Percentiles rank a stretch among this genome's conserved stretches.
Evolutionary conservation across 2,797 vertebrate species (phyloP).

Genomic region (Glyptemys insculpta): DNA sequence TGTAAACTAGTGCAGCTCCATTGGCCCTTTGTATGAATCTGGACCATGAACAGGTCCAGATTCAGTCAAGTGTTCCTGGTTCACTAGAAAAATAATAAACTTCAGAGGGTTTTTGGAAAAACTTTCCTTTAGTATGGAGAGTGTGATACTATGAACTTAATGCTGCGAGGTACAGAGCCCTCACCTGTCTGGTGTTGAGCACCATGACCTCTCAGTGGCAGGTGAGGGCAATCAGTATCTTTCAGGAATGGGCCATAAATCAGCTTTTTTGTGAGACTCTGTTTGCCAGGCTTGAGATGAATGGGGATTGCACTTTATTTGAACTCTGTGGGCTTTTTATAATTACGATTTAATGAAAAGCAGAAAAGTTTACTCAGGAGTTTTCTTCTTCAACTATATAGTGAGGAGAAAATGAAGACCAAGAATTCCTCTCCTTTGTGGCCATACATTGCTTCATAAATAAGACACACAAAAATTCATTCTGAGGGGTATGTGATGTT

Average conservation of each 20-base stretch:
- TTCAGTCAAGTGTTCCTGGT: not conserved
- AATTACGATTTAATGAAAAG: not conserved
- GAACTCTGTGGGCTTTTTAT: not conserved
- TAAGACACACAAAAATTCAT: not conserved
- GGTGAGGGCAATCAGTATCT: not conserved
- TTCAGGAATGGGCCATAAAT: accelerated
- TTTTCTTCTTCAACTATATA: not conserved
- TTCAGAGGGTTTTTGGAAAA: not conserved
- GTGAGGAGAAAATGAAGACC: accelerated
- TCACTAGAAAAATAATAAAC: not conserved
- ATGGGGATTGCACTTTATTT: not conserved
- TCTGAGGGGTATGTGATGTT: not conserved
- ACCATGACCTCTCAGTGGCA: not conserved
- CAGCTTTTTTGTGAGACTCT: not conserved
- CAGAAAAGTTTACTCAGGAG: not conserved
- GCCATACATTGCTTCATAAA: not conserved
- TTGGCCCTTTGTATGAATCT: no score
- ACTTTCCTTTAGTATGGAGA: not conserved
- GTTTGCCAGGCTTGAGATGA: accelerated
- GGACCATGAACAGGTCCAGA: not conserved
- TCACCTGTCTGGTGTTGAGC: not conserved
- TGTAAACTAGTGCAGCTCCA: not conserved
- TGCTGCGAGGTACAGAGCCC: not conserved
- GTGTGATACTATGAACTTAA: not conserved
- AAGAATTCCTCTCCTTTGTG: not conserved